phyloP scores from a whole-genome alignment of 23 tunicate species.

The Ciona savignyi region DNA sequence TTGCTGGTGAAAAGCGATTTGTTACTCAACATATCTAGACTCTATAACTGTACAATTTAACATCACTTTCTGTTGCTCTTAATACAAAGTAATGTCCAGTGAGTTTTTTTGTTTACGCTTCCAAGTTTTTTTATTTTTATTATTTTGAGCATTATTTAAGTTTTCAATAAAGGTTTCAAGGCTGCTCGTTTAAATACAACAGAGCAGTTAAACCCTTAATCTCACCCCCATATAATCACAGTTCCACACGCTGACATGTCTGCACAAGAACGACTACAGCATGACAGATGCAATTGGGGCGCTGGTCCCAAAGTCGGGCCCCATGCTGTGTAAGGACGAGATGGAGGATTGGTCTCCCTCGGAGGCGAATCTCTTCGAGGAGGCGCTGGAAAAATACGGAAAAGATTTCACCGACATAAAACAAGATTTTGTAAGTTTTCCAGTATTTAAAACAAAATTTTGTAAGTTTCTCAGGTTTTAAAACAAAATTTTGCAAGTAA shows the following conservation, averaged over 20 bases:
- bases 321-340: conserved; percentile 88
- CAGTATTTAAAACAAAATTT: too few species aligned
- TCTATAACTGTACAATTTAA: too few species aligned
- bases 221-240: conserved; percentile 7
- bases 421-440: conserved; percentile 96
- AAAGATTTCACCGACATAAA: conserved; percentile 87
- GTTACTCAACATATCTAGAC: too few species aligned
- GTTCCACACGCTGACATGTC: conserved; percentile 83
- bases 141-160: too few species aligned
- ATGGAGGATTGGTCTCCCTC: conserved; percentile 98
- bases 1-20: too few species aligned
- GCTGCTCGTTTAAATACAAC: background rate
- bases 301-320: conserved; percentile 78
- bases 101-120: too few species aligned
- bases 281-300: conserved; percentile 39
- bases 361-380: conserved; percentile 94
- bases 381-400: conserved; percentile 94
- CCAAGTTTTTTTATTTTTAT: too few species aligned
- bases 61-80: too few species aligned
- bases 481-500: too few species aligned
- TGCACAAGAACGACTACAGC: conserved; percentile 72
- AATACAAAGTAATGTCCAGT: too few species aligned
- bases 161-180: too few species aligned
- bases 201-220: background rate
- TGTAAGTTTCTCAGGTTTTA: too few species aligned